phyloP scores from a whole-genome alignment of 2,888 invertebrate species.

The Eilema sororculum region DNA sequence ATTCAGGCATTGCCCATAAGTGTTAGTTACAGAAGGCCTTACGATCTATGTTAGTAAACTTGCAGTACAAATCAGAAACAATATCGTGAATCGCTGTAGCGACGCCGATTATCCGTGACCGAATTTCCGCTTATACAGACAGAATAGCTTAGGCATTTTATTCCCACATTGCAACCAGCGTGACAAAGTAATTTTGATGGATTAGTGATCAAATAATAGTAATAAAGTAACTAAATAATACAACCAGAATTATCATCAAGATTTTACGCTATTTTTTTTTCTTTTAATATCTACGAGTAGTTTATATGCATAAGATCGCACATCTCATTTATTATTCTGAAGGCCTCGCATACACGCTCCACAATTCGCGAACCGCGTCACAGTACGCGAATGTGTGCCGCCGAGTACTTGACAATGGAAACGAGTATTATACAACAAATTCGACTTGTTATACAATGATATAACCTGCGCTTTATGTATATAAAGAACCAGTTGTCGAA shows the following conservation, averaged over 20 bases:
- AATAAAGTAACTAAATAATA: not conserved
- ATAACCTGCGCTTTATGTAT: conserved; percentile 21
- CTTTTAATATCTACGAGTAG: too few species aligned
- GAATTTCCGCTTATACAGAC: too few species aligned
- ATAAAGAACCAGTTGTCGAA: not conserved
- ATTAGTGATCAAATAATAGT: not conserved
- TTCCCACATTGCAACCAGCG: not conserved
- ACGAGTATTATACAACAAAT: conserved; percentile 56
- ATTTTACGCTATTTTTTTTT: not conserved
- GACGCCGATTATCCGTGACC: too few species aligned
- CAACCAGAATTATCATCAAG: not conserved
- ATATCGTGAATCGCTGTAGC: too few species aligned
- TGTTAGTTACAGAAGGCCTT: too few species aligned
- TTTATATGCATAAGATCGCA: too few species aligned
- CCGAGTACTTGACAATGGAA: conserved; percentile 64
- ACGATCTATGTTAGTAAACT: too few species aligned
- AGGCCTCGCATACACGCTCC: conserved; percentile 5
- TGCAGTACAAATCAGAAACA: too few species aligned
- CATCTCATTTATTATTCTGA: not conserved
- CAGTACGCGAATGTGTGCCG: conserved; percentile 24
- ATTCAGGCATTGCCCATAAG: too few species aligned
- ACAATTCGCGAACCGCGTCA: conserved; percentile 47
- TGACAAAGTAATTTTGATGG: not conserved
- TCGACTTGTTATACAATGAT: conserved; percentile 35
- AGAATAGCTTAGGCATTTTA: too few species aligned